Evolutionary conservation across 2,888 invertebrate genomes (phyloP), one percentile per base, ranked within the genome.

Genomic region (Drosophila sordidula): DNA sequence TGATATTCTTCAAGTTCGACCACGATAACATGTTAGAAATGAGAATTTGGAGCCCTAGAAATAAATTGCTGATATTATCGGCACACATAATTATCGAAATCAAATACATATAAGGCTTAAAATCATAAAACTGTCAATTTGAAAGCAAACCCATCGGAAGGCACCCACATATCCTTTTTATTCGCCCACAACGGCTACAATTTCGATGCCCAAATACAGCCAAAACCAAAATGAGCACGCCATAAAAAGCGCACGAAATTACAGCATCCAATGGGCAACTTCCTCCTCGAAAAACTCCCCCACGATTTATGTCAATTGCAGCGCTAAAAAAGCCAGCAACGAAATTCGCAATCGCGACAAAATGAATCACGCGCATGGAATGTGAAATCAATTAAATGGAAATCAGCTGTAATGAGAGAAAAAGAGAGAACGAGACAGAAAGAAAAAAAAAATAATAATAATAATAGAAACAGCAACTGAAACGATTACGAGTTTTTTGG

Each of bases 331-430:
- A 22, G 18, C 38, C 25, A 18, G 65, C 25, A 55, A 22, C 25
- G 22, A 58, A 50, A 55, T 44, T 52, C 39, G 42, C 25, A 39
- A 44, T 46, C 51, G 41, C 45, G 51, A 74, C 34, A 67, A 71
- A 58, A 57, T 80, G 75, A 80, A 71, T 78, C 78, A 80, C 71
- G 50, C 75, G 64, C 47, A 11, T 45, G 72, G 78, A 81, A 79
- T 79, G 81, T 75, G 75, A 73, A 81, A 75, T 75, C 75, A 78
- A 79, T 79, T 78, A 78, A 80, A 80, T 79, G 81, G 78, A 79
- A 80, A 79, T 80, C 78, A 78, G 72, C 80, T 77, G 75, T 55
- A 61, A 22, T 25, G 44, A 65, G 52, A 41, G 50, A 36, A 39
- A 29, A n/a, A 44, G n/a, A 44, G 9, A 39, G 0, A 18, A 18